phyloP scores from a whole-genome alignment of 2,797 vertebrate species.

The Trematomus bernacchii region DNA sequence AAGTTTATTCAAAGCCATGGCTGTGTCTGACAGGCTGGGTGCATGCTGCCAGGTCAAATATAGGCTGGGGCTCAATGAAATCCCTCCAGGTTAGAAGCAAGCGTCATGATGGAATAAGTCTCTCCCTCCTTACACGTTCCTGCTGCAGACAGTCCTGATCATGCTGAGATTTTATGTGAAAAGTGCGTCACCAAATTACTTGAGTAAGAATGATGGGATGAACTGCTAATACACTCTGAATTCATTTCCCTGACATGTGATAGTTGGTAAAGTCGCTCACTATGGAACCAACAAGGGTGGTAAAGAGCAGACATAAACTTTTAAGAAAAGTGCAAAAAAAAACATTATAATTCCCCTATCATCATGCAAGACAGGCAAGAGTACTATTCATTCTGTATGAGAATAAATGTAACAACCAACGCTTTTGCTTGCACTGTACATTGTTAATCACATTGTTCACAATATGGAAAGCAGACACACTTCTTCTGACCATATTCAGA shows the following conservation, averaged over 20 bases:
- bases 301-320: not conserved
- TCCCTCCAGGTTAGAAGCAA: constrained; percentile 51
- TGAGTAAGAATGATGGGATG: not conserved
- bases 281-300: not conserved
- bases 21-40: constrained; percentile 63
- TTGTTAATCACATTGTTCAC: not conserved
- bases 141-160: constrained; percentile 24
- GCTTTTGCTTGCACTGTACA: not conserved
- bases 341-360: not conserved
- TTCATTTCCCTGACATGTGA: not conserved
- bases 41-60: constrained; percentile 77
- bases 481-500: not conserved
- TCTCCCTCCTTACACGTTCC: constrained; percentile 17
- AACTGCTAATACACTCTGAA: not conserved
- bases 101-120: constrained; percentile 40
- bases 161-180: constrained; percentile 15
- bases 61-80: constrained; percentile 50
- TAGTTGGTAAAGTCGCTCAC: not conserved
- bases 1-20: constrained; percentile 62
- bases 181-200: not conserved
- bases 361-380: not conserved
- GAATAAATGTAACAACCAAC: constrained; percentile 1
- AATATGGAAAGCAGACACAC: not conserved
- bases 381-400: constrained; percentile 2
- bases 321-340: not conserved